Conservation (phyloP, 2,888 invertebrate species). For the Psylliodes chrysocephalus region DNA sequence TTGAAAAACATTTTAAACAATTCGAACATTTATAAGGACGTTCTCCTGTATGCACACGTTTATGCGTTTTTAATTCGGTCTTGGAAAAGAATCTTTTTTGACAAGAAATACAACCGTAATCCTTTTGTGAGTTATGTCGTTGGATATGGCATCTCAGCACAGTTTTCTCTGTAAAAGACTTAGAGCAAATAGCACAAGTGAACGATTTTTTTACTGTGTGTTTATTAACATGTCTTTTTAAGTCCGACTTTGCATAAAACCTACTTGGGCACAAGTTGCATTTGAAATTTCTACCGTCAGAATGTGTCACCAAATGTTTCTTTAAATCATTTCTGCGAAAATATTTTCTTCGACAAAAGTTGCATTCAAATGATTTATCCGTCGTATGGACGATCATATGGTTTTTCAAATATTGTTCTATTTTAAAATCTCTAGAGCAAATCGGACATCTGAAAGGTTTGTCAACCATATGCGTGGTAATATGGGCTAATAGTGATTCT, state of each 20-base stretch:
- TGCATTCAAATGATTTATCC: conserved; percentile 70
- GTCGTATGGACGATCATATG: conserved; percentile 71
- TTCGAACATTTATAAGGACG: not conserved
- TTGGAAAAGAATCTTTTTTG: not conserved
- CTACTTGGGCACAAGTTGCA: conserved; percentile 1
- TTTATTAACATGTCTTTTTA: conserved; percentile 2
- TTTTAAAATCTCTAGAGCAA: conserved; percentile 51
- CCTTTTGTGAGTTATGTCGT: conserved; percentile 2
- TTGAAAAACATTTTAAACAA: conserved; percentile 6
- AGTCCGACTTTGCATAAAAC: not conserved
- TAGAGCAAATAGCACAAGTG: conserved; percentile 2
- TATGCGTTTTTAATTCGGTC: not conserved
- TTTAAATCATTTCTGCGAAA: not conserved
- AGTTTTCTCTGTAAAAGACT: not conserved
- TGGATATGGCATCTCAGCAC: not conserved
- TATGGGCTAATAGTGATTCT: not conserved
- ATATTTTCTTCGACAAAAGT: conserved; percentile 67
- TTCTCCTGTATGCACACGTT: not conserved
- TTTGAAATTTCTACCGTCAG: not conserved
- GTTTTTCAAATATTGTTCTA: conserved; percentile 63
- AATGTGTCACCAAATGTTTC: not conserved
- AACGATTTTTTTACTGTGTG: conserved; percentile 8
- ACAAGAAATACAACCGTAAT: not conserved
- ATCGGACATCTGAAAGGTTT: conserved; percentile 50
- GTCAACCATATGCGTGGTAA: conserved; percentile 46